Evolutionary conservation across 2,888 invertebrate genomes (phyloP).

Genomic region (Helobdella robusta): DNA sequence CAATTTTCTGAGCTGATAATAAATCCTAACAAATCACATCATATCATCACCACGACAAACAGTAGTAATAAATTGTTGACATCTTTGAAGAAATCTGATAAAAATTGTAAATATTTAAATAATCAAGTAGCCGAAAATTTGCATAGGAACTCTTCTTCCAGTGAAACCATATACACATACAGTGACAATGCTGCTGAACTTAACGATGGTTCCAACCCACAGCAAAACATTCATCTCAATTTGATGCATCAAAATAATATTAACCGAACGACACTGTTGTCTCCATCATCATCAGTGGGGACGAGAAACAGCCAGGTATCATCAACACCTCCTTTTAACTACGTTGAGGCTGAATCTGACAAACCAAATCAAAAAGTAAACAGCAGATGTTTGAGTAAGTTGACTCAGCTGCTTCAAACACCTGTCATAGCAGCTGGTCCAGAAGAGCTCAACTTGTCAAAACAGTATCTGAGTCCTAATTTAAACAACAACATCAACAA

Average conservation of each 20-base stretch:
- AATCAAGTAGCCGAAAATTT: too few relatives aligned
- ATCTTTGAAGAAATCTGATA: neutral
- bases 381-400: neutral
- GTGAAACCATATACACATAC: too few relatives aligned
- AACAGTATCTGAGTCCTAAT: neutral
- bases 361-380: too few relatives aligned
- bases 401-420: too few relatives aligned
- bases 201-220: neutral
- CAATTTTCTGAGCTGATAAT: constrained; percentile 18
- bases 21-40: neutral
- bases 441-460: neutral
- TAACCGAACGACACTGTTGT: too few relatives aligned
- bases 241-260: neutral
- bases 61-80: neutral
- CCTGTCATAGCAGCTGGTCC: neutral
- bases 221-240: neutral
- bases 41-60: neutral
- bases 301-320: neutral
- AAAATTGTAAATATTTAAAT: too few relatives aligned
- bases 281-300: too few relatives aligned
- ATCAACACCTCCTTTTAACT: neutral
- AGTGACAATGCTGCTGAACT: too few relatives aligned
- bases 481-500: neutral
- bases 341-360: too few relatives aligned
- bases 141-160: neutral